phyloP scores from a whole-genome alignment of 2,113 vertebrate genomes.

The Corythornis madagascariensis region DNA sequence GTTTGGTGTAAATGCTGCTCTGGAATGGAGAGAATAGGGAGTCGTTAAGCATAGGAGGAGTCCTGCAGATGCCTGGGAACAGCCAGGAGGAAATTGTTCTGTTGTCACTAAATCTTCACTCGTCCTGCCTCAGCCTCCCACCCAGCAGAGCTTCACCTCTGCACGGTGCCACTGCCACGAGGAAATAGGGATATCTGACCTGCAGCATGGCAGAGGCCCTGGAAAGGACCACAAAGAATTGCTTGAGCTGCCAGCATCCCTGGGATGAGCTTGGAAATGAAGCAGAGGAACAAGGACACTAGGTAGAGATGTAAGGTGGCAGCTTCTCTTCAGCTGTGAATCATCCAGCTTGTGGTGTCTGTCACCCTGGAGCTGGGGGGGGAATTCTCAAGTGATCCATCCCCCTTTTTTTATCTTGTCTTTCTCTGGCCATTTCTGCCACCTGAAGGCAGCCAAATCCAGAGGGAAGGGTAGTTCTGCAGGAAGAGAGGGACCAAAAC shows the following conservation, averaged over 20 bases:
- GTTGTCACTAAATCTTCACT: neutral
- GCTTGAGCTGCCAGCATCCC: neutral
- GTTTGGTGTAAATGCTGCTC: neutral
- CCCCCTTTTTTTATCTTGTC: neutral
- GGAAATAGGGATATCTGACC: neutral
- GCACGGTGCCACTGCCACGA: neutral
- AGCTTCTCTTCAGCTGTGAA: neutral
- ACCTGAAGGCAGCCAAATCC: neutral
- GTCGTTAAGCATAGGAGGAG: neutral
- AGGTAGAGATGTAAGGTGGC: rapidly evolving
- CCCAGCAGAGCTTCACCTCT: neutral
- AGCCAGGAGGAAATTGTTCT: neutral
- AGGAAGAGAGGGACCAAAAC: neutral
- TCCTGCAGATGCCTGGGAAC: neutral
- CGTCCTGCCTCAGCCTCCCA: neutral
- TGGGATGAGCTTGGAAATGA: neutral
- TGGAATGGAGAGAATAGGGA: neutral
- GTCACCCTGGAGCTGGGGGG: neutral
- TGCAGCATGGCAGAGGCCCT: neutral
- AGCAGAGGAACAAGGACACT: neutral
- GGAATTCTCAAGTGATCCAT: neutral
- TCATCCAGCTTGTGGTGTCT: neutral
- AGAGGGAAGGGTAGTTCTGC: neutral
- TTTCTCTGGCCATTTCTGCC: neutral
- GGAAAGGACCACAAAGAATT: rapidly evolving